Percentiles rank a stretch among this genome's conserved stretches.
Conservation (phyloP, 1,140 invertebrate species). For the Ruditapes philippinarum region DNA sequence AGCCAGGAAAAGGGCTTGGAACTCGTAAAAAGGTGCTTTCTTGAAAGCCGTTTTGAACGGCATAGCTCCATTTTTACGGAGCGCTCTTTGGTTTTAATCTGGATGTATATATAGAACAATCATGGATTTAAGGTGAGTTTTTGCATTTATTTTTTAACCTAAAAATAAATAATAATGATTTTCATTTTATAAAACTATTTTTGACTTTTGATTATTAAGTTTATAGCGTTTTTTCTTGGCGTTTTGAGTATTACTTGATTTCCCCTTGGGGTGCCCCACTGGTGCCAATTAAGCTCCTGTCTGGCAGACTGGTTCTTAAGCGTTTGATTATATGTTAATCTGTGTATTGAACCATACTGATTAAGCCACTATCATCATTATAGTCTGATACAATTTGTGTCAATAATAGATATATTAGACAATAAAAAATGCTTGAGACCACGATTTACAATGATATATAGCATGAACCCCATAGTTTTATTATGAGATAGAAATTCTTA, state of each 20-base stretch:
- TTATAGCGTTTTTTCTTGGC: background rate
- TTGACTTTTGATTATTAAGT: background rate
- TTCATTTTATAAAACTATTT: background rate
- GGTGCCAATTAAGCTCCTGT: constrained; percentile 27
- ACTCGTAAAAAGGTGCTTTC: constrained; percentile 13
- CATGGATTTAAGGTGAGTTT: constrained; percentile 58
- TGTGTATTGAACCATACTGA: constrained; percentile 22
- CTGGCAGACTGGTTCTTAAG: background rate
- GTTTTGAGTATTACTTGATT: background rate
- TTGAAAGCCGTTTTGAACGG: constrained; percentile 23
- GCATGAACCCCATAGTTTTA: no score
- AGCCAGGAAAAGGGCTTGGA: background rate
- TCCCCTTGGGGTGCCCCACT: constrained; percentile 48
- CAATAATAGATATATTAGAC: no score
- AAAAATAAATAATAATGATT: background rate
- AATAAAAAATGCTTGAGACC: no score
- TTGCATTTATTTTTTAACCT: background rate
- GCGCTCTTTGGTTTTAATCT: background rate
- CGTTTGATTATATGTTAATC: background rate
- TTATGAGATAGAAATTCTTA: no score
- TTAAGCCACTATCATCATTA: background rate
- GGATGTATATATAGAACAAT: constrained; percentile 20
- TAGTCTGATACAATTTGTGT: no score
- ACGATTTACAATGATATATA: no score
- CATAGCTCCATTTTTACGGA: constrained; percentile 7